Base-by-base conservation (phyloP, 2,797 vertebrate species). In the Platyrinchus mystaceus region DNA sequence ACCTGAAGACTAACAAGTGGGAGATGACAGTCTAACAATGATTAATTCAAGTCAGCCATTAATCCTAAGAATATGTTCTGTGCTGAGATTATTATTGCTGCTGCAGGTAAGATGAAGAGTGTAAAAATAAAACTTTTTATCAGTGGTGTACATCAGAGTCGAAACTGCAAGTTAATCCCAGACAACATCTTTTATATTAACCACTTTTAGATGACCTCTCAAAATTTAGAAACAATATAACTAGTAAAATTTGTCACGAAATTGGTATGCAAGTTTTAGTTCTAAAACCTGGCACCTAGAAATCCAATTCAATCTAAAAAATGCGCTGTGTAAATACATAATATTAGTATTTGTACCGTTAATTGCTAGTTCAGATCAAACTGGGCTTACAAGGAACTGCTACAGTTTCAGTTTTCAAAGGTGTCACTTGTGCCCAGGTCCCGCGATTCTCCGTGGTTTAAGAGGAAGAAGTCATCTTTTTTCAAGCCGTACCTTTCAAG, bases 361-460 rank as follows among this genome's bases (percentile, higher is more conserved):
- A 80, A 60, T 53, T 82, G 46, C 28, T 89, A 84, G 73, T 79
- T 91, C 83, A 55, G 78, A 90, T 86, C 85, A 93, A 86, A 77
- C 21, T 30, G 63, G 49, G 68, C 50, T 87, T 43, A 64, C 23
- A 78, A 82, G 70, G 49, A 93, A 56, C 49, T 77, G 70, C 36
- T 53, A 19, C 15, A 14, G 34, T 70, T 92, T 88, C 50, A 79
- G 96, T 97, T 98, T 37, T 98, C 96, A 71, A 98, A 96, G 36
- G 95, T 97, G 30, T 98, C 96, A 8, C 97, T 97, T 22, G 96
- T 97, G 12, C 97, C 97, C 64, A 99, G 92, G 27, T 98, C 97
- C 84, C 97, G 98, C 36, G 99, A 99, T 95, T 99, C 99, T 80
- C 99, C 99, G 2, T 99, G 99, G 84, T 97, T 97, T 94, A 99